Conservation (phyloP, 2,888 invertebrate genomes). For the Carabus problematicus region DNA sequence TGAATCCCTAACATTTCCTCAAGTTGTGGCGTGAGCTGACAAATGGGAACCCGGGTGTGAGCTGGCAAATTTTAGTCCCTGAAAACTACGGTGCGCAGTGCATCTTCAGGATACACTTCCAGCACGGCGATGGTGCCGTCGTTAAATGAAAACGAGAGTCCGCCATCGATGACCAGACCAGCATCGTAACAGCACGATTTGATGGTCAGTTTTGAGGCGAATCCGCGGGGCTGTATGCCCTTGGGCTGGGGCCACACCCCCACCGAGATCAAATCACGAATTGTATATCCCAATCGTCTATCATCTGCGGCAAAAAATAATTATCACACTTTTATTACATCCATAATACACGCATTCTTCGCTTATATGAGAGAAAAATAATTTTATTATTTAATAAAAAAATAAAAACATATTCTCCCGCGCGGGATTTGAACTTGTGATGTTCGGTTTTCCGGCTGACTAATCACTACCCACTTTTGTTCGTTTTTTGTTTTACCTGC, state of each 20-base stretch:
- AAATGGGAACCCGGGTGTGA: no score
- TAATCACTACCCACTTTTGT: background rate
- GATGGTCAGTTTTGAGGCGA: constrained; percentile 76
- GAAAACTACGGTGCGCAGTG: constrained; percentile 76
- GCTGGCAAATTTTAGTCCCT: constrained; percentile 47
- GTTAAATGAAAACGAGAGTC: constrained; percentile 92
- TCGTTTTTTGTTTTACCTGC: no score
- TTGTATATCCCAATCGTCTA: constrained; percentile 83
- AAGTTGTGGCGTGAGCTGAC: no score
- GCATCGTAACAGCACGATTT: constrained; percentile 92
- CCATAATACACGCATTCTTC: background rate
- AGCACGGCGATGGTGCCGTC: constrained; percentile 88
- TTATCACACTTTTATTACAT: background rate
- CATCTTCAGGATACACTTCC: constrained; percentile 86
- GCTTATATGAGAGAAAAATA: background rate
- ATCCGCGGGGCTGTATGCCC: constrained; percentile 76
- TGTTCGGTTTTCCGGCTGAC: background rate
- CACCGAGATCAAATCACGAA: constrained; percentile 91
- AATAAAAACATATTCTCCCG: no score
- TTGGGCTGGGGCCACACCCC: constrained; percentile 85
- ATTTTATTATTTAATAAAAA: background rate
- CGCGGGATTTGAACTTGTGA: background rate
- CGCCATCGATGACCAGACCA: constrained; percentile 93
- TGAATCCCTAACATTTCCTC: no score
- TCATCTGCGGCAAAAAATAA: constrained; percentile 65